Evolutionary conservation across 1,140 invertebrate species (phyloP), one percentile per base, ranked within the genome.

Genomic region (Aricia agestis): DNA sequence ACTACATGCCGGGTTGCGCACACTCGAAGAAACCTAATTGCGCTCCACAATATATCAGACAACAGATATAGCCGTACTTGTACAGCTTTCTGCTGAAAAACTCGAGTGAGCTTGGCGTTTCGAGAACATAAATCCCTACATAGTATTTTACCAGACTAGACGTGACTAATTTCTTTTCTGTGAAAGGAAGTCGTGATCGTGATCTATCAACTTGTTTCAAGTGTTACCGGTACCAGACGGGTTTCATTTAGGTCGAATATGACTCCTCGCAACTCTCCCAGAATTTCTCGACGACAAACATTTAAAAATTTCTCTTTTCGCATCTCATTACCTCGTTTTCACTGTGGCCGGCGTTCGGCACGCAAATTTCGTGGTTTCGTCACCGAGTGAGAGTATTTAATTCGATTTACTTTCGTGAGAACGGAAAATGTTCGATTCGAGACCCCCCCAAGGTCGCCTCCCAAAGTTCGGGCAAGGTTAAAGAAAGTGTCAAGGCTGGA

Each of bases 261-360:
- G 82, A 84, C 77, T 84, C 81, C 76, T 83, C 79, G 74, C 80
- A 79, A 83, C 87, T 86, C 85, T 86, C 86, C 84, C 85, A 83
- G 76, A 87, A 85, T 91, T 89, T 91, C 86, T 86, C 86, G 80
- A 82, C 77, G 81, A 77, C 84, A 89, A 91, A 90, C 82, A 87
- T 86, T 89, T 83, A 79, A 89, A 78, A 89, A 89, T 91, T 91
- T 91, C 89, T 91, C 89, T 91, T 90, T 87, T 89, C 80, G 86
- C 87, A 90, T 90, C 82, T 89, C 86, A 87, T 91, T 90, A 87
- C 80, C 67, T 89, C 77, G 85, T 88, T 91, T 90, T 91, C 89
- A 91, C 89, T 87, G 68, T 79, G 71, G 74, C 82, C 81, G 82
- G 85, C 79, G 74, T 74, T 76, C 66, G 78, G 74, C 78, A 84